These are phyloP conservation scores for Trogon surrucura DNA, from an alignment of 2,113 vertebrate species.

Conservation along the genomic window DNA sequence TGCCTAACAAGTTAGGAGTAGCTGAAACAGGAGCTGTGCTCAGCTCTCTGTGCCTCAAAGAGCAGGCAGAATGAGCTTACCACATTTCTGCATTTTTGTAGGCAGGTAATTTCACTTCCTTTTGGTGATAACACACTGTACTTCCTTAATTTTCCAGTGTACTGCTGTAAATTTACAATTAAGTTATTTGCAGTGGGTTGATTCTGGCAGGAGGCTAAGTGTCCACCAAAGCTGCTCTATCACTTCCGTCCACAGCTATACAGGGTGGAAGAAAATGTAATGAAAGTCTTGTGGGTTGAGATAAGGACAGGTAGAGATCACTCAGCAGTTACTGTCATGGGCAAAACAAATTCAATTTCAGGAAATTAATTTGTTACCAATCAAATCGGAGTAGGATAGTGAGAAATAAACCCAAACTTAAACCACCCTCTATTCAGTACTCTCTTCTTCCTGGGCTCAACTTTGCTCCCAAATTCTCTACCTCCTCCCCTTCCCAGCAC, in stretches of 20 bases:
- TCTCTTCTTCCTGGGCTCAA: not conserved
- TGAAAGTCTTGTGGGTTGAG: not conserved
- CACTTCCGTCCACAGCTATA: not conserved
- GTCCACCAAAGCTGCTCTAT: not conserved
- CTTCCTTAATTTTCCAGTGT: not conserved
- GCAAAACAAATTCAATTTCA: fast-evolving
- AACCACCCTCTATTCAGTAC: not conserved
- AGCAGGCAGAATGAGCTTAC: fast-evolving
- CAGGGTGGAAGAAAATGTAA: not conserved
- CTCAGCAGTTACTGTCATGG: not conserved
- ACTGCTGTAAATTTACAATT: not conserved
- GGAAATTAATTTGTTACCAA: not conserved
- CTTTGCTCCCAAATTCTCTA: not conserved
- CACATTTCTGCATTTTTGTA: not conserved
- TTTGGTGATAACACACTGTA: not conserved
- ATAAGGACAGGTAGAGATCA: not conserved
- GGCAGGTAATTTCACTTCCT: not conserved
- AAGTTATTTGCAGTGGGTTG: not conserved
- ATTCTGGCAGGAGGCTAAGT: not conserved
- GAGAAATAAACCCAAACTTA: not conserved
- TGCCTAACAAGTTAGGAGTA: not conserved
- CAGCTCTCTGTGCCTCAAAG: not conserved
- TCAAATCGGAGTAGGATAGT: not conserved
- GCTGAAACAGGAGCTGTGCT: fast-evolving
- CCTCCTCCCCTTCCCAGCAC: not conserved